phyloP scores from a whole-genome alignment of 2,888 invertebrate genomes.

The Dimorphilus gyrociliatus region DNA sequence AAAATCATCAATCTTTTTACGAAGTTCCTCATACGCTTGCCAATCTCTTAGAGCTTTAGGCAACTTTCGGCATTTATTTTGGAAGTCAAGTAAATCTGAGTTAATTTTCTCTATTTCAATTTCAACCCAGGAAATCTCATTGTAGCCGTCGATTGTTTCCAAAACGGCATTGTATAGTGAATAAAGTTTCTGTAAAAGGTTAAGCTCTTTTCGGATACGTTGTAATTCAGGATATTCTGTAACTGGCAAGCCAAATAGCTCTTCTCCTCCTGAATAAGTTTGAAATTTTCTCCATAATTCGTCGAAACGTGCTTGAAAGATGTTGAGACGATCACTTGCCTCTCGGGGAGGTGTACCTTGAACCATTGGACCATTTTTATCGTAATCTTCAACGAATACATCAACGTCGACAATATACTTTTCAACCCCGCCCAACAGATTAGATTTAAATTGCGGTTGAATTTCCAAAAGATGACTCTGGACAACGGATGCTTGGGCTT shows the following conservation, averaged over 20 bases:
- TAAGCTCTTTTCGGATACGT: constrained; percentile 78
- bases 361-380: constrained; percentile 65
- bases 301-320: constrained; percentile 63
- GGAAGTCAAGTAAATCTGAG: constrained; percentile 88
- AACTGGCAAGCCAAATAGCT: constrained; percentile 73
- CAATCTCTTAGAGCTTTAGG: constrained; percentile 78
- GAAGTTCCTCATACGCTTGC: constrained; percentile 89
- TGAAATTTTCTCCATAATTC: constrained; percentile 85
- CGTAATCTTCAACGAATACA: constrained; percentile 38
- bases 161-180: constrained; percentile 90
- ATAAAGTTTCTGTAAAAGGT: constrained; percentile 84
- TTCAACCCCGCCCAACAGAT: constrained; percentile 61
- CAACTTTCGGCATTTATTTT: constrained; percentile 79
- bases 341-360: constrained; percentile 75
- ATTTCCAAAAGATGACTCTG: constrained; percentile 62
- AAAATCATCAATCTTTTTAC: constrained; percentile 91
- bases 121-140: constrained; percentile 90
- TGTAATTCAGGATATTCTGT: constrained; percentile 85
- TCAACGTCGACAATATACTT: constrained; percentile 54
- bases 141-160: constrained; percentile 84
- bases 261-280: constrained; percentile 85
- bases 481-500: constrained; percentile 41
- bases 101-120: constrained; percentile 92
- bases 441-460: constrained; percentile 77
- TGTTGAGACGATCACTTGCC: constrained; percentile 74